Evolutionary conservation across 2,888 invertebrate species (phyloP), one percentile per base, ranked within the genome.

Genomic region (Harpalus rufipes): DNA sequence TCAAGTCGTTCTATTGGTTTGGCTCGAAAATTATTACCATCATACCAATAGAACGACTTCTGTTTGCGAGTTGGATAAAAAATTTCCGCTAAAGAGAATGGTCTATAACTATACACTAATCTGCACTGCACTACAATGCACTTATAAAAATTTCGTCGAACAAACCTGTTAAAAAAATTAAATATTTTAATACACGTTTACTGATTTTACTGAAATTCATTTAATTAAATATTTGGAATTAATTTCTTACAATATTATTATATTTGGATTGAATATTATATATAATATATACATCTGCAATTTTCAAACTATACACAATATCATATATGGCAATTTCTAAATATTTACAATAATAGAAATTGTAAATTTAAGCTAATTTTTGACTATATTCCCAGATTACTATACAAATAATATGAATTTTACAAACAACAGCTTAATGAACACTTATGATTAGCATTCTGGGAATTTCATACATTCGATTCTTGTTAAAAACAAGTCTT

Each of bases 241-340:
- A 56, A 41, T 76, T 84, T 84, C 84, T 84, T 84, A 84, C 78
- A 84, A 76, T 84, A 84, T 59, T 83, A 83, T 74, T 84, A 84
- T 84, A 84, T 84, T 84, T 84, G 84, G 84, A 84, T 84, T 84
- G 84, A 84, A 79, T 84, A 81, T 51, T 81, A 81, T 81, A 68
- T 81, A 84, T 84, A 84, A 84, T 84, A 84, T 84, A 80, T 84
- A 84, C 84, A 84, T 84, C 79, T 84, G 84, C 78, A 65, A 65
- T 63, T 84, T 79, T 84, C 84, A 84, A 87, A 87, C 86, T 87
- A 87, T 87, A 87, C 87, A 87, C 87, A 87, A 87, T 87, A 87
- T 87, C 87, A 86, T 87, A 85, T 87, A 87, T 87, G 87, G 87
- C 87, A 87, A 87, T 87, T 87, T 87, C 85, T 86, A 87, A 86